Percentiles rank a stretch among this genome's conserved stretches.
Evolutionary conservation across 2,888 invertebrate species (phyloP).

Genomic region (Mesorhabditis spiculigera): DNA sequence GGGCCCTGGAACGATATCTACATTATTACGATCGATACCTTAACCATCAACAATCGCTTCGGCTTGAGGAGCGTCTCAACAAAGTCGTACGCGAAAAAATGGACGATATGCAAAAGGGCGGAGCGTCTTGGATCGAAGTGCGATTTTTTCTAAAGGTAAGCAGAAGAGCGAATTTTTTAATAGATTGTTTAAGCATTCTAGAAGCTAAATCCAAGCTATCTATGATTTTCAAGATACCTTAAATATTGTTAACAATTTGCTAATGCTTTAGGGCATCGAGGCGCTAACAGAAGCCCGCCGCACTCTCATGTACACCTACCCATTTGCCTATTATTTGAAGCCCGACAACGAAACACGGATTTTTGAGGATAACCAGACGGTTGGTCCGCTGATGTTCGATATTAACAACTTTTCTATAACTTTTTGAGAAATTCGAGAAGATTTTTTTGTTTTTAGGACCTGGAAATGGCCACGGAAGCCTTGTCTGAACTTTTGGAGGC

Average conservation of each 20-base stretch:
- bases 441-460: slow-evolving; percentile 65
- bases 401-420: too few relatives aligned
- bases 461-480: slow-evolving; percentile 94
- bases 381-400: not conserved
- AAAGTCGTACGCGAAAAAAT: slow-evolving; percentile 69
- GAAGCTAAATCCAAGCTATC: too few relatives aligned
- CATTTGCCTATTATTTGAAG: slow-evolving; percentile 94
- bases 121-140: slow-evolving; percentile 98
- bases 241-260: too few relatives aligned
- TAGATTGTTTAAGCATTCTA: too few relatives aligned
- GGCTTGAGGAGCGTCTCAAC: slow-evolving; percentile 75
- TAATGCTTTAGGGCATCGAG: slow-evolving; percentile 70
- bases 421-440: slow-evolving; percentile 8
- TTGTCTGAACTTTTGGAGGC: slow-evolving; percentile 94
- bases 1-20: slow-evolving; percentile 89
- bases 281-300: slow-evolving; percentile 69
- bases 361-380: slow-evolving; percentile 72
- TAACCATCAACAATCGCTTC: slow-evolving; percentile 97
- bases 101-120: slow-evolving; percentile 99
- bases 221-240: too few relatives aligned
- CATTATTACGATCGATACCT: slow-evolving; percentile 98
- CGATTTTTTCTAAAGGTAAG: slow-evolving; percentile 58
- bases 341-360: slow-evolving; percentile 98
- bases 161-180: too few relatives aligned
- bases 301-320: slow-evolving; percentile 97